Percentiles rank a stretch among this genome's conserved stretches.
phyloP scores from a whole-genome alignment of 2,797 vertebrate species.

The Sarcophilus harrisii region DNA sequence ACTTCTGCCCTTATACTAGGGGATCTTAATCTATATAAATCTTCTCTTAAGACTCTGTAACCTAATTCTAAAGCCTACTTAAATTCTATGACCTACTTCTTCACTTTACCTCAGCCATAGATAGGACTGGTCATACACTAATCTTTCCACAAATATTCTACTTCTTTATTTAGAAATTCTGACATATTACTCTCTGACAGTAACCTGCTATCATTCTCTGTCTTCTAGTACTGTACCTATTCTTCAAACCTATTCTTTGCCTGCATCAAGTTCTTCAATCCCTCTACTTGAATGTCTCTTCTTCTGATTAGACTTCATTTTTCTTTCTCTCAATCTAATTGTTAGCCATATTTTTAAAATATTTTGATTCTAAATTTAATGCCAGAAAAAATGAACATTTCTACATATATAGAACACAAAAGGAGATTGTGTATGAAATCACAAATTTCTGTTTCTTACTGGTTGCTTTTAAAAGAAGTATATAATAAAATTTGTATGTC shows the following conservation, averaged over 20 bases:
- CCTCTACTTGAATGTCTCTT: neutral
- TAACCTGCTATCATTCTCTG: neutral
- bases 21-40: neutral
- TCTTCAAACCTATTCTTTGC: neutral
- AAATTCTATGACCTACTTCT: neutral
- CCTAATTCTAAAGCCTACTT: neutral
- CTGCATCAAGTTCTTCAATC: neutral
- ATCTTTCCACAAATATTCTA: neutral
- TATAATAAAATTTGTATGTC: neutral
- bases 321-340: neutral
- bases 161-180: neutral
- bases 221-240: neutral
- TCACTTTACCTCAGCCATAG: neutral
- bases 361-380: neutral
- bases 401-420: neutral
- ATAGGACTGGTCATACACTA: neutral
- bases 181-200: neutral
- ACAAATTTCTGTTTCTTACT: neutral
- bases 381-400: neutral
- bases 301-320: neutral
- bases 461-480: neutral
- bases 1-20: too few species aligned
- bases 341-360: neutral
- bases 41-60: neutral
- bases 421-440: neutral